Base-by-base conservation (phyloP, 2,113 vertebrate genomes). In the Oryzias woworae region DNA sequence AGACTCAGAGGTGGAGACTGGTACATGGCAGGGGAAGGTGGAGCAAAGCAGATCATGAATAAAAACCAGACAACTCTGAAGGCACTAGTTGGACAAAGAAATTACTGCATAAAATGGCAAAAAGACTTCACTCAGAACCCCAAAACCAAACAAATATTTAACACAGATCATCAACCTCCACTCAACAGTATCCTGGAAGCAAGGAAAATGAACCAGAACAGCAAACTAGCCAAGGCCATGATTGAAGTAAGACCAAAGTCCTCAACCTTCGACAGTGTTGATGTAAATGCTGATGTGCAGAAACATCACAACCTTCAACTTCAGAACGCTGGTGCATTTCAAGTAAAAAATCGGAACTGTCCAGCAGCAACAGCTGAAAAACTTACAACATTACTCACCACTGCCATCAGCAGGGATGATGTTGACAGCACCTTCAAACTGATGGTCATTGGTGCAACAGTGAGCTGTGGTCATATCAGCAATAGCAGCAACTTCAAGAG, bases 121-220 rank as follows among this genome's bases (percentile, higher is more conserved):
- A 23, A 44, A 45, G 0, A 41, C 24, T 0, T 2, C 14, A 4
- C 0, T 15, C 0, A 45, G 22, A 61, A 56, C 10, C 53, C 31
- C 41, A 43, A 28, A 50, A 8, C 26, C 12, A 63, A 45, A 26
- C 2, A 60, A 1, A 18, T 48, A 6, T 43, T 71, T 16, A 55
- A 63, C 56, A 58, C 42, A 44, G 54, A 75, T 44, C 58, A 75
- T 10, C 58, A 71, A 48, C 77, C 77, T 48, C 42, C 71, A 41
- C 31, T 60, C 42, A 22, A 7, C 3, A 52, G 36, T 13, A 57
- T 80, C 24, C 0, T 52, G 2, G 7, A 60, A 2, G 63, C 50
- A 43, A 4, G 10, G 14, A 12, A 20, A 15, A 0, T 47, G 7
- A 74, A 74, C 44, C 58, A 52, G 22, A 68, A 67, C 8, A 67